Evolutionary conservation across 2,797 vertebrate species (phyloP).

Genomic region (Agapornis canus): DNA sequence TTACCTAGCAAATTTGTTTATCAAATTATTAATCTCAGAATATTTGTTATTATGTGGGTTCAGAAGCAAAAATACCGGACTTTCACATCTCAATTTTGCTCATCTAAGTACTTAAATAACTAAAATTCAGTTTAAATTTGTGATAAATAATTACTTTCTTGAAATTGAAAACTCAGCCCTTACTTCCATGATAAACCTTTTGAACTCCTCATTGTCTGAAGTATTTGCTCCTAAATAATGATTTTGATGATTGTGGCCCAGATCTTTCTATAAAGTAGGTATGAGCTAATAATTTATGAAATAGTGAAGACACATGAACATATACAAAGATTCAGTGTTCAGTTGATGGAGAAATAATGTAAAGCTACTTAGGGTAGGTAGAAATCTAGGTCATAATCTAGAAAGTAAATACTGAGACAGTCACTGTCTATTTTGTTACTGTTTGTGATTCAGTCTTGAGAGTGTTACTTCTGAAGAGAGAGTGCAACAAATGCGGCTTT

Average conservation of each 20-base stretch:
- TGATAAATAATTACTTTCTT: neutral
- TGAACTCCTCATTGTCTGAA: neutral
- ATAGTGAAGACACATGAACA: neutral
- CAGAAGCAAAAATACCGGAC: neutral
- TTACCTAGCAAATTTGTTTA: neutral
- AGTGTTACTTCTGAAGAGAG: neutral
- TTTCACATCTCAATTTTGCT: neutral
- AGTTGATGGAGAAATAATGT: neutral
- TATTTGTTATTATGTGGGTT: neutral
- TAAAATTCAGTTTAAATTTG: neutral
- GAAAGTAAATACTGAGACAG: neutral
- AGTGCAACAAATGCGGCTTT: neutral
- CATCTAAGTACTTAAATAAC: neutral
- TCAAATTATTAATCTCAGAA: neutral
- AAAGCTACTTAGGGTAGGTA: neutral
- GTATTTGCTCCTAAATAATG: neutral
- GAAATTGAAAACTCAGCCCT: neutral
- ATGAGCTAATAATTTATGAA: neutral
- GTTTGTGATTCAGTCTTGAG: neutral
- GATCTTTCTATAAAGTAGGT: neutral
- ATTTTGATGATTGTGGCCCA: neutral
- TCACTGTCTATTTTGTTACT: neutral
- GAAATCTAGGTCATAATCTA: neutral
- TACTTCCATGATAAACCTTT: fast-evolving
- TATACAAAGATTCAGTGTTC: neutral